Percentiles rank a stretch among this genome's conserved stretches.
Conservation (phyloP, 2,113 vertebrate species). For the Coregonus clupeaformis region DNA sequence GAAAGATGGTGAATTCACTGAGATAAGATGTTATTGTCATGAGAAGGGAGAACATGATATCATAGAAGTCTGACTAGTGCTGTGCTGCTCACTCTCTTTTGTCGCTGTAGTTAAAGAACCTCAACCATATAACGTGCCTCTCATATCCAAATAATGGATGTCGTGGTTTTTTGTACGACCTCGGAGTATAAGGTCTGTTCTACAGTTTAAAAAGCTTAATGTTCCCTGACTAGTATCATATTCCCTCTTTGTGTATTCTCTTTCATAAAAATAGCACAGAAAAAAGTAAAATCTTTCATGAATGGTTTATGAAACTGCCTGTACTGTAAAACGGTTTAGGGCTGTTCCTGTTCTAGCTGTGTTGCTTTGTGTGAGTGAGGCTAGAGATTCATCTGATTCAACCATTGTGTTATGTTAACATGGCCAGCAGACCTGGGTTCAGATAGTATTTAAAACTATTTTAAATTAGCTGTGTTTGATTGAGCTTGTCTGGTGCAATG, state of each 20-base stretch:
- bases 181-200: conserved; percentile 39
- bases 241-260: conserved; percentile 41
- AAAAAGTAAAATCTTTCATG: conserved; percentile 41
- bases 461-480: background rate
- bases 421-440: background rate
- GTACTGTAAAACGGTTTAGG: too few species aligned
- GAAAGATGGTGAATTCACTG: conserved; percentile 44
- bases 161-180: conserved; percentile 33
- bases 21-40: conserved; percentile 51
- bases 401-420: background rate
- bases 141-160: conserved; percentile 54
- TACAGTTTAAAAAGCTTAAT: conserved; percentile 45
- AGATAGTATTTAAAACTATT: background rate
- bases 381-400: background rate
- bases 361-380: background rate
- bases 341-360: too few species aligned
- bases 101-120: too few species aligned
- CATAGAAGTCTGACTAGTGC: conserved; percentile 25
- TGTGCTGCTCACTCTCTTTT: conserved; percentile 46
- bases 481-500: background rate
- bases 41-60: conserved; percentile 47
- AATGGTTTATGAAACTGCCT: conserved; percentile 41
- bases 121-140: conserved; percentile 49
- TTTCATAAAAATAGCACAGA: conserved; percentile 45
- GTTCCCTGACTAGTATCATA: conserved; percentile 50